Evolutionary conservation across 2,797 vertebrate species (phyloP), one percentile per base, ranked within the genome.

Genomic region (Helarctos malayanus): DNA sequence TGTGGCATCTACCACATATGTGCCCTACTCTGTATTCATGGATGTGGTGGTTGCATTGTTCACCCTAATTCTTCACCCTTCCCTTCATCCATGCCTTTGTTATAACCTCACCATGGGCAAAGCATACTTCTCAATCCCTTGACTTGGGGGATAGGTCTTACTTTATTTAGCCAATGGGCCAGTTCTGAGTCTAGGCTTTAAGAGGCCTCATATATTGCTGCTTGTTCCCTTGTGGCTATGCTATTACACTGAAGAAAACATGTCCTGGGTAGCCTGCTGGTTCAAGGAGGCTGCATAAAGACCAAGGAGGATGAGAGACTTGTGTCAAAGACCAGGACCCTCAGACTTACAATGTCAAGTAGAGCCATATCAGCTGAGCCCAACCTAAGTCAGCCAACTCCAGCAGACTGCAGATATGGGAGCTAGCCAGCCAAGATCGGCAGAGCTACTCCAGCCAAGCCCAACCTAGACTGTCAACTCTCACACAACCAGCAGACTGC

Each of bases 41-140:
- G 13, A 13, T n/a, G 3, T 29, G 25, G 19, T 1, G 0, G 1
- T 9, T 25, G 7, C 54, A 23, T 18, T 7, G 38, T 1, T 29
- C 49, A 6, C 19, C 21, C 21, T 69, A 29, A 32, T 49, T 73
- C 82, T 35, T 47, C 15, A 45, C 25, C 3, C 18, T 27, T 68
- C 18, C 4, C 57, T 15, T 32, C 25, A 57, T 1, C 10, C 15
- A 12, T 12, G 63, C 5, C 11, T 82, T 52, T 54, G 49, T 2
- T 27, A 86, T 2, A 29, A 18, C 38, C 0, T 94, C 21, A 27
- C 49, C 21, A 5, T 54, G 49, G 47, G 10, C 16, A 76, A 38
- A 56, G 3, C 29, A 0, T 19, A 52, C 1, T 5, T n/a, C 21
- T 18, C 25, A 10, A 14, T 25, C 12, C 41, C n/a, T 29, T 79